Evolutionary conservation across 1,140 invertebrate species (phyloP).

Genomic region (Leptinotarsa defecta): DNA sequence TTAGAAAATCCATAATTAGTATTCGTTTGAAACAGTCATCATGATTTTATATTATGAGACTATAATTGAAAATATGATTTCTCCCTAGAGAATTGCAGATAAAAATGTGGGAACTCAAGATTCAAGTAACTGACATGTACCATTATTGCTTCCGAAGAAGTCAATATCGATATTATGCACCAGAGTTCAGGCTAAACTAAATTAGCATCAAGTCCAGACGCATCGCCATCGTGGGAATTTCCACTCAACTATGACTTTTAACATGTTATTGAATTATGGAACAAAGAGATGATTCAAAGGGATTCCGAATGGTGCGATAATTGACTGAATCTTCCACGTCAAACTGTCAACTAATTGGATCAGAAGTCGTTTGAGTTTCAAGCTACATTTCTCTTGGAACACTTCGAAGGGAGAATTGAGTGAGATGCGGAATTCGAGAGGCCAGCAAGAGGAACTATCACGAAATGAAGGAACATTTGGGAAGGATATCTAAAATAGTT

Average conservation of each 20-base stretch:
- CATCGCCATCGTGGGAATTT: constrained; percentile 15
- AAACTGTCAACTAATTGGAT: constrained; percentile 26
- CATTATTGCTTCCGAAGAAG: not conserved
- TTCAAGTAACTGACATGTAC: not conserved
- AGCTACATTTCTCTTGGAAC: constrained; percentile 14
- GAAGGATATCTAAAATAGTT: no score
- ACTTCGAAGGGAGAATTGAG: constrained; percentile 8
- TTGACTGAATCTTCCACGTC: constrained; percentile 25
- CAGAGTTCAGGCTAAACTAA: not conserved
- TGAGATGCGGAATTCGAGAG: not conserved
- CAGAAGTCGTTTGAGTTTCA: constrained; percentile 17
- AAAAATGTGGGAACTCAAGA: no score
- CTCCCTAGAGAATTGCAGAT: no score
- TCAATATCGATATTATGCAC: not conserved
- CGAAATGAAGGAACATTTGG: no score
- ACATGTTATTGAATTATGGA: constrained; percentile 26
- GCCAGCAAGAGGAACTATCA: no score
- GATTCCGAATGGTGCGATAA: constrained; percentile 20
- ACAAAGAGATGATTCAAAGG: constrained; percentile 17
- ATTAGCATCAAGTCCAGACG: not conserved
- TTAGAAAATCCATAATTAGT: no score
- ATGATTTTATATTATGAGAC: no score
- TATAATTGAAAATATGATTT: no score
- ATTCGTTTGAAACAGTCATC: no score
- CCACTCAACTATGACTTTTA: constrained; percentile 22